A percentile compares a stretch with the other conserved stretches of the same genome.
Conservation (phyloP, 2,113 vertebrate genomes). For the Gracilinanus agilis region DNA sequence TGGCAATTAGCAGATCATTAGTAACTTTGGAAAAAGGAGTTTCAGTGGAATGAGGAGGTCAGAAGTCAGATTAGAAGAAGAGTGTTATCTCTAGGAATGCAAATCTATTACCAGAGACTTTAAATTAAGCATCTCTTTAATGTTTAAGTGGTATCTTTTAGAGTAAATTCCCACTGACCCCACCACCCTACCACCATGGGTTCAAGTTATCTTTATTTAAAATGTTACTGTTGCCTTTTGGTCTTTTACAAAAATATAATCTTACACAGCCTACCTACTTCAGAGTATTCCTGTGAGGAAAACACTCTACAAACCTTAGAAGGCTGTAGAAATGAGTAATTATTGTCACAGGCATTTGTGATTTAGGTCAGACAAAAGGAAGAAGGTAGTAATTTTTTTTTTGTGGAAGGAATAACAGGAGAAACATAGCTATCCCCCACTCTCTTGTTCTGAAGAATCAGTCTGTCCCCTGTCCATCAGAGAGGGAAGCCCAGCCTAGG, state of each 20-base stretch:
- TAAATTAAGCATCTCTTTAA: background rate
- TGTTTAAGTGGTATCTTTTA: background rate
- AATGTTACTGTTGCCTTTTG: background rate
- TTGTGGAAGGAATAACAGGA: background rate
- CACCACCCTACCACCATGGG: background rate
- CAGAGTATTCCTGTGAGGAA: background rate
- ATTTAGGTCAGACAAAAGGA: background rate
- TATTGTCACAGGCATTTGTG: background rate
- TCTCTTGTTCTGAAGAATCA: background rate
- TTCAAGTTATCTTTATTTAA: background rate
- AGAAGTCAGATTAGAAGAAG: background rate
- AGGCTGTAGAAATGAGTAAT: background rate
- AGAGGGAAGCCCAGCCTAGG: background rate
- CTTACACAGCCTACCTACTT: background rate
- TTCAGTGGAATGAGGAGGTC: background rate
- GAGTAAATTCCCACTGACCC: background rate
- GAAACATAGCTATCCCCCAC: background rate
- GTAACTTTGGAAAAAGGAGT: background rate
- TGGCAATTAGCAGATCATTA: background rate
- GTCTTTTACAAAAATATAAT: background rate
- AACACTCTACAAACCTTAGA: background rate
- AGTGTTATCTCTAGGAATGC: background rate
- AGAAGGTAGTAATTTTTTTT: background rate
- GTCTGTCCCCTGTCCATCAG: background rate
- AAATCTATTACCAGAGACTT: background rate